Base-by-base conservation (phyloP, 1,140 invertebrate species). In the Cydia splendana region DNA sequence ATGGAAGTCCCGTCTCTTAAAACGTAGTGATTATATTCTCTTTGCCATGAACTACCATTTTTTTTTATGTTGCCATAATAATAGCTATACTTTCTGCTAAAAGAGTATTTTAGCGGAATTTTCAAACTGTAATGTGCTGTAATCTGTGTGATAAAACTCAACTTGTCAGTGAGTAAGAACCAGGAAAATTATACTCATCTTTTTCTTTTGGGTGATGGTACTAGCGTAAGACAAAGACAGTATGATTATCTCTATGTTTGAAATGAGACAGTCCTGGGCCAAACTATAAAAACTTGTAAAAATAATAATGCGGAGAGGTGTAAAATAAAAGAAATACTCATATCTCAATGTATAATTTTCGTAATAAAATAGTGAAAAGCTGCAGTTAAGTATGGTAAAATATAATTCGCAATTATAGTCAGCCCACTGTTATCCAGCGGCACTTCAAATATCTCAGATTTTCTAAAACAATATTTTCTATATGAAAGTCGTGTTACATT, bases 381-480 rank as follows among this genome's bases (percentile, higher is more conserved):
- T 24, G n/a, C 20, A 24, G 20, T 62, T 62, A 62, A 10, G 20
- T 62, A 62, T 9, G 57, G 57, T 62, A 62, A 62, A 62, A 20
- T 62, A 62, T 62, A 62, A 62, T 62, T 62, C 7, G 20, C 57
- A 10, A 62, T 20, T 9, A 62, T 12, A 62, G 5, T 62, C 7
- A 62, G 9, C 57, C 57, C 57, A 62, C 57, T 62, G 57, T 24
- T 62, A 10, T 71, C 67, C 10, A 38, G 65, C 2, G 67, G 67
- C 2, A 71, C 34, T 18, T 71, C 67, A 38, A 71, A 71, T 71
- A 71, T 45, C 38, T 71, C 67, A 2, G 67, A 71, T 71, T 71
- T 71, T 45, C 38, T 71, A 71, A 71, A 71, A 12, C 67, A 71
- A 71, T 71, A 71, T 71, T 71, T 71, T 42, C 67, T 71, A 20